Base-by-base conservation (phyloP, 2,113 vertebrate species). In the Campylomormyrus tamandua region DNA sequence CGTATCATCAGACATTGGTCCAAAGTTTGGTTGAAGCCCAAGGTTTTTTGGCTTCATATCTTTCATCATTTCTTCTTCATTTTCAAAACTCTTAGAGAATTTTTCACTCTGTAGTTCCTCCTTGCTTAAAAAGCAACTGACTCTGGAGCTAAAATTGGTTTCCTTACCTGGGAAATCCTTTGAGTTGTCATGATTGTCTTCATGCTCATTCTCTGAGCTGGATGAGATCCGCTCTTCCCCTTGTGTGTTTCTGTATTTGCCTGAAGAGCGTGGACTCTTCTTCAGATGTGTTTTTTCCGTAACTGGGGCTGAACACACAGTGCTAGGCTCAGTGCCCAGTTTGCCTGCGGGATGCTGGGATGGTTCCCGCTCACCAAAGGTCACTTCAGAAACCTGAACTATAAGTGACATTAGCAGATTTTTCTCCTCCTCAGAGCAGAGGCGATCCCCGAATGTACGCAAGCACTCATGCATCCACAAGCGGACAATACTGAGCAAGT, bases 381-480 rank as follows among this genome's bases (percentile, higher is more conserved):
- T 87, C 1, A 39, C 89, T 3, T 66, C 83, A 86, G 95, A 94
- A 9, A 93, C 92, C 8, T 92, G 80, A 62, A 92, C 89, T 90
- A 98, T 91, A 24, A 97, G 90, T 27, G 93, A 93, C 62, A 90
- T 52, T 49, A 97, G 93, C 52, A 50, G 77, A 48, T 92, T 91
- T 1, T 88, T 92, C 58, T 97, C 96, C 4, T 89, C 89, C 5
- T 93, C 90, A 5, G 94, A 94, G 80, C 92, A 90, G 9, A 97
- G 91, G 1, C 95, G 94, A 90, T 98, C 97, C 42, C 94, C 90
- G 66, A 98, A 98, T 0, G 95, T 97, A 4, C 96, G 96, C 91
- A 96, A 93, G 86, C 96, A 96, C 91, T 98, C 97, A 0, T 98
- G 97, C 92, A 96, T 92, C 97, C 97, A 98, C 9, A 98, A 95